A percentile compares a stretch with the other conserved stretches of the same genome.
Evolutionary conservation across 2,888 invertebrate genomes (phyloP).

Genomic region (Cordilura impudica): DNA sequence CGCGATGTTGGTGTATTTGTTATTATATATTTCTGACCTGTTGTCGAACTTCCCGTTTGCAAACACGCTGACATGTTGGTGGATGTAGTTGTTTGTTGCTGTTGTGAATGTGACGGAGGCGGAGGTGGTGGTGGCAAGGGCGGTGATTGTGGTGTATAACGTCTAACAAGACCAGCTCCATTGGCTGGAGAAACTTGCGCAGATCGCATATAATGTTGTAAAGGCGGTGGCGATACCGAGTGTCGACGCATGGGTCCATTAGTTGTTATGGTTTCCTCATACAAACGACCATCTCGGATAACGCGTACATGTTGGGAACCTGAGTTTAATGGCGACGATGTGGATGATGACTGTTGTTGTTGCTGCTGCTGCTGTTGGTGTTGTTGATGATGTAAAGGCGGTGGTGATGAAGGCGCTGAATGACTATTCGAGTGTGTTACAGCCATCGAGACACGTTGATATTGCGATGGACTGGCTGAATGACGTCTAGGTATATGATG

Average conservation of each 20-base stretch:
- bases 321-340: constrained; percentile 61
- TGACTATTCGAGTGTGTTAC: constrained; percentile 41
- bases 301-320: constrained; percentile 75
- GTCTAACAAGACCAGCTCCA: constrained; percentile 66
- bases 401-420: constrained; percentile 65
- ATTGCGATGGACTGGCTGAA: constrained; percentile 73
- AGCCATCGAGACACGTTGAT: constrained; percentile 65
- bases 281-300: constrained; percentile 77
- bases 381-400: constrained; percentile 66
- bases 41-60: constrained; percentile 53
- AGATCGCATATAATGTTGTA: constrained; percentile 72
- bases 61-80: constrained; percentile 61
- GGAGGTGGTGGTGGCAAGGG: constrained; percentile 63
- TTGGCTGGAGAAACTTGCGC: constrained; percentile 70
- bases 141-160: constrained; percentile 67
- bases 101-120: constrained; percentile 37
- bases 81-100: constrained; percentile 29
- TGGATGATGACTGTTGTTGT: constrained; percentile 62
- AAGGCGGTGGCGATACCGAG: constrained; percentile 72
- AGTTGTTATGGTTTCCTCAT: constrained; percentile 70
- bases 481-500: constrained; percentile 68
- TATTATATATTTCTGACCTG: constrained; percentile 64
- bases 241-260: constrained; percentile 65
- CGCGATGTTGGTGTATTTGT: constrained; percentile 67
- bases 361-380: constrained; percentile 61